These are phyloP conservation scores for Gopherus flavomarginatus DNA, from an alignment of 2,113 vertebrate genomes.

Conservation along the genomic window DNA sequence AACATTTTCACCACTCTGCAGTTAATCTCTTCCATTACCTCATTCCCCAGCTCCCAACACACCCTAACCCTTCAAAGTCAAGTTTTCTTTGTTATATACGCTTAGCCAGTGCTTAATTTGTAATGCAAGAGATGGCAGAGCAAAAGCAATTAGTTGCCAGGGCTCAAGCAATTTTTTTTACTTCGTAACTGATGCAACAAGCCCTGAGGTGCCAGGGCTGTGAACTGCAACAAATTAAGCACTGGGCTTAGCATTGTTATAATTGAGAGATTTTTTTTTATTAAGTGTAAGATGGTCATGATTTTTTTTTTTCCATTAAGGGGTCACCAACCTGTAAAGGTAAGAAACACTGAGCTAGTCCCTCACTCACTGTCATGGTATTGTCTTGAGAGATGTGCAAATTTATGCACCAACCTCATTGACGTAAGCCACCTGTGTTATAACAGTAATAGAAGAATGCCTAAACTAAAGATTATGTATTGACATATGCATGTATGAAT, in stretches of 20 bases:
- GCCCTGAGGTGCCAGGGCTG: neutral
- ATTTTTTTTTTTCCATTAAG: neutral
- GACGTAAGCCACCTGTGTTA: too few species aligned
- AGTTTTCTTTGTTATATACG: neutral
- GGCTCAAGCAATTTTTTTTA: neutral
- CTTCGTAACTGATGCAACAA: neutral
- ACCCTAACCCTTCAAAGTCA: neutral
- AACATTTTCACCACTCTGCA: neutral
- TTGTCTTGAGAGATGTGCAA: neutral
- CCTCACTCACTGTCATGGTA: rapidly evolving
- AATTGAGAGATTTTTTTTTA: neutral
- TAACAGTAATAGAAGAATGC: neutral
- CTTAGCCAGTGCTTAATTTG: neutral
- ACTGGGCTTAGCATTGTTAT: neutral
- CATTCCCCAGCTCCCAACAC: neutral
- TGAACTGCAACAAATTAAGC: neutral
- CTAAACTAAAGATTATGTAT: neutral
- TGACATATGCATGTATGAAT: neutral
- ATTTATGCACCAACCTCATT: neutral
- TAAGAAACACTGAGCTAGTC: neutral
- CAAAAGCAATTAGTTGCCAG: too few species aligned
- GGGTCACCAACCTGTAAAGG: rapidly evolving
- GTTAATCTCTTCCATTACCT: neutral
- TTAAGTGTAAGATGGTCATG: neutral
- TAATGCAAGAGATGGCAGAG: too few species aligned